Conservation (phyloP, 2,797 vertebrate genomes). For the Mormyrops boulengeri region DNA sequence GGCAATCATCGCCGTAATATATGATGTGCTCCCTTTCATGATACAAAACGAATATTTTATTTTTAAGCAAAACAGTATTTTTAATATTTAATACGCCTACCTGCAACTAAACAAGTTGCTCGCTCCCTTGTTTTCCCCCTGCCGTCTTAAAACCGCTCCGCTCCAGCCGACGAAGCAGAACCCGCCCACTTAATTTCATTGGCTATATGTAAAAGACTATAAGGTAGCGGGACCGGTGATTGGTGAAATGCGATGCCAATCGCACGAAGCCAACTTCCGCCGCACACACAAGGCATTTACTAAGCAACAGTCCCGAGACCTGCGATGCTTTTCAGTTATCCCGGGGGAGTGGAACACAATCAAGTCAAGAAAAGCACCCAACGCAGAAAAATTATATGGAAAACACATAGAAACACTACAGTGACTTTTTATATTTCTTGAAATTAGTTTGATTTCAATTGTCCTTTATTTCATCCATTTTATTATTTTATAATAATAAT, state of each 20-base stretch:
- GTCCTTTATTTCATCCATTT: not conserved
- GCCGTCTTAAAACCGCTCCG: not conserved
- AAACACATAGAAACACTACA: not conserved
- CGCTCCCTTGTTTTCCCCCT: constrained; percentile 8
- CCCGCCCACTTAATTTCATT: not conserved
- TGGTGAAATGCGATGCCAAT: not conserved
- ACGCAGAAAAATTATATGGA: not conserved
- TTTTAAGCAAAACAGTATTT: not conserved
- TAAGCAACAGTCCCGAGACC: not conserved
- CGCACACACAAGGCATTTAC: not conserved
- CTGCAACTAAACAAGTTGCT: constrained; percentile 15
- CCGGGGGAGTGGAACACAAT: not conserved
- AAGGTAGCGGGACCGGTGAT: too few relatives aligned
- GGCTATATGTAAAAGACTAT: not conserved
- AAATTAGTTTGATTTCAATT: not conserved
- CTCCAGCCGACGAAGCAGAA: not conserved
- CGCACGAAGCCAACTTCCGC: not conserved
- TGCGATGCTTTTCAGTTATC: not conserved
- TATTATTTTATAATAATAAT: not conserved
- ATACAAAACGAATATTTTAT: not conserved
- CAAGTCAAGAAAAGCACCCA: not conserved
- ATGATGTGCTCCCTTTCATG: not conserved
- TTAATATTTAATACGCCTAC: constrained; percentile 6
- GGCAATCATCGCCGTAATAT: not conserved
- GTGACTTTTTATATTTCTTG: not conserved